Evolutionary conservation across 2,113 vertebrate species (phyloP), one percentile per base, ranked within the genome.

Genomic region (Rhinogobius similis): DNA sequence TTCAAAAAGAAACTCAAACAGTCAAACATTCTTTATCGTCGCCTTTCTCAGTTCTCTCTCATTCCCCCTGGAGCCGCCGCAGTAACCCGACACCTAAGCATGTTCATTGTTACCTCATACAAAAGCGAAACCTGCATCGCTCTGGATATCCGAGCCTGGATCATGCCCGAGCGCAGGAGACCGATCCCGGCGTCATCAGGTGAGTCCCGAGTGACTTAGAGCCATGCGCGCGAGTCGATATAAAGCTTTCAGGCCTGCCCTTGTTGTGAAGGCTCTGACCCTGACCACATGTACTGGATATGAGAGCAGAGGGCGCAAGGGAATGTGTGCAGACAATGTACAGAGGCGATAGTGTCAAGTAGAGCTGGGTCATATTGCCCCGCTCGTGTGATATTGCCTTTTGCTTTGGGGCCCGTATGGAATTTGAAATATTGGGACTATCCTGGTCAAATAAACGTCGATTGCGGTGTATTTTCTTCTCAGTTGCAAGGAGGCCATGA

Each of bases 211-310:
- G 55, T 58, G 55, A 56, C 24, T 27, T 16, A 56, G 3, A 26
- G 53, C 50, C 9, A 26, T 24, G n/a, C 9, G 53, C 53, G 27
- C 24, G 12, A 26, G 53, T 58, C 55, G 16, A 27, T 58, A 58
- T 27, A 29, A 27, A 58, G 6, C 24, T 58, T 23, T 53, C 23
- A 55, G 23, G 6, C 1, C 11, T 55, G 52, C 52, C 52, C 52
- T 55, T 55, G 52, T 55, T 14, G 24, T 55, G 52, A 55, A 55
- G 52, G 52, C 12, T 26, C 52, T 26, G 52, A 55, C 52, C 52
- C 23, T 13, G 24, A 14, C 11, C 23, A 26, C 26, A 55, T 26
- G 24, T 14, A 0, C 23, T 14, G 24, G 21, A 55, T 26, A 26
- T 55, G 52, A 26, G 52, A 5, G 12, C 12, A 6, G 3, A 26